Conservation (phyloP, 2,888 invertebrate genomes). For the Carterocephalus palaemon region DNA sequence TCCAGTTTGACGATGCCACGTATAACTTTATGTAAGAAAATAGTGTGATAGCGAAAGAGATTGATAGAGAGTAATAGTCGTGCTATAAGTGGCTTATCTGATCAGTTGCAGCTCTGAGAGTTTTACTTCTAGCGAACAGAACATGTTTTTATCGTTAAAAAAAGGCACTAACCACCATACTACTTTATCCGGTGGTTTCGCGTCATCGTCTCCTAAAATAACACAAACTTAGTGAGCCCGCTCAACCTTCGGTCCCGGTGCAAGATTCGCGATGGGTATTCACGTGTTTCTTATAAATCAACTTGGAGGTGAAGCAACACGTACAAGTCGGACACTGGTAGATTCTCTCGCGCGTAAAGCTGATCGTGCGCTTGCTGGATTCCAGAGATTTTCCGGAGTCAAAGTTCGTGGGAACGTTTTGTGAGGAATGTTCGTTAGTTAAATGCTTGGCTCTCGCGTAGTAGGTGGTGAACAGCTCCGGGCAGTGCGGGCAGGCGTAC, state of each 20-base stretch:
- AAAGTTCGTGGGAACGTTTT: constrained; percentile 49
- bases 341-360: constrained; percentile 46
- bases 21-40: too few relatives aligned
- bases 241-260: not conserved
- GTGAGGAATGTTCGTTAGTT: constrained; percentile 53
- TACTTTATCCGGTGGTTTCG: constrained; percentile 26
- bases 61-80: too few relatives aligned
- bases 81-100: too few relatives aligned
- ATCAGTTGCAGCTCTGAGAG: too few relatives aligned
- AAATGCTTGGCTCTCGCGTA: constrained; percentile 60
- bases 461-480: constrained; percentile 60
- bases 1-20: too few relatives aligned
- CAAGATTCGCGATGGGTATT: constrained; percentile 40
- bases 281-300: constrained; percentile 50
- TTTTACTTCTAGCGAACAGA: too few relatives aligned
- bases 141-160: too few relatives aligned
- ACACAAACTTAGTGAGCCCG: constrained; percentile 28
- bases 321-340: constrained; percentile 50
- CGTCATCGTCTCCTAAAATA: constrained; percentile 51
- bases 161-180: too few relatives aligned
- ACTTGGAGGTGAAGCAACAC: constrained; percentile 46
- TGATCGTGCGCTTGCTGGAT: constrained; percentile 55
- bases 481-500: constrained; percentile 64
- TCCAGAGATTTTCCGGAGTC: constrained; percentile 54
- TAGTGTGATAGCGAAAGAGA: too few relatives aligned